Percentiles rank a stretch among this genome's conserved stretches.
Conservation (phyloP, 2,113 vertebrate species). For the Osmerus mordax region DNA sequence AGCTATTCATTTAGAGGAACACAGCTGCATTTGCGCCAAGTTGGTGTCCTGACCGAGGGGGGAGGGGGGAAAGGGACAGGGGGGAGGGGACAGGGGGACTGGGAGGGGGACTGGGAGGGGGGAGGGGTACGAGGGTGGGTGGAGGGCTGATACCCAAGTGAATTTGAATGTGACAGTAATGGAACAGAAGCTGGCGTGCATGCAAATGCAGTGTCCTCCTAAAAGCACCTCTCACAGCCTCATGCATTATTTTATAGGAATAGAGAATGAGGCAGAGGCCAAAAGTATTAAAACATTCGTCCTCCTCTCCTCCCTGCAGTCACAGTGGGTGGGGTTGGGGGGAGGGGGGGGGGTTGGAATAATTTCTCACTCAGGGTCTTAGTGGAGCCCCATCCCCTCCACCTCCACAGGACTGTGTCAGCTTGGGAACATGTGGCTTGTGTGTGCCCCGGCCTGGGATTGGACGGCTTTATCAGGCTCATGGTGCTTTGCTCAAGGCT, state of each 20-base stretch:
- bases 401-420: constrained; percentile 1
- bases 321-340: constrained; percentile 5
- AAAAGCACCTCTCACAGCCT: constrained; percentile 5
- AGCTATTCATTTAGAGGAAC: constrained; percentile 23
- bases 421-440: not conserved
- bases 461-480: not conserved
- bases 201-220: constrained; percentile 15
- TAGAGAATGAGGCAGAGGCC: not conserved
- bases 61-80: not conserved
- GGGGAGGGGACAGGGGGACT: not conserved
- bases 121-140: no score
- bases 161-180: constrained; percentile 27
- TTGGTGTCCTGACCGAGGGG: not conserved
- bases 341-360: not conserved
- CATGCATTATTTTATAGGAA: constrained; percentile 25
- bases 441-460: not conserved
- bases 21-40: constrained; percentile 25
- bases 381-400: not conserved
- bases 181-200: constrained; percentile 19
- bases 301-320: constrained; percentile 9
- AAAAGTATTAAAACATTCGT: not conserved
- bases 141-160: not conserved
- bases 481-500: not conserved
- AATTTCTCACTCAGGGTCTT: not conserved
- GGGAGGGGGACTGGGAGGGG: no score